Percentiles rank a stretch among this genome's conserved stretches.
These are phyloP conservation scores for Melanchra persicariae DNA, from an alignment of 2,888 invertebrate species.

Conservation along the genomic window DNA sequence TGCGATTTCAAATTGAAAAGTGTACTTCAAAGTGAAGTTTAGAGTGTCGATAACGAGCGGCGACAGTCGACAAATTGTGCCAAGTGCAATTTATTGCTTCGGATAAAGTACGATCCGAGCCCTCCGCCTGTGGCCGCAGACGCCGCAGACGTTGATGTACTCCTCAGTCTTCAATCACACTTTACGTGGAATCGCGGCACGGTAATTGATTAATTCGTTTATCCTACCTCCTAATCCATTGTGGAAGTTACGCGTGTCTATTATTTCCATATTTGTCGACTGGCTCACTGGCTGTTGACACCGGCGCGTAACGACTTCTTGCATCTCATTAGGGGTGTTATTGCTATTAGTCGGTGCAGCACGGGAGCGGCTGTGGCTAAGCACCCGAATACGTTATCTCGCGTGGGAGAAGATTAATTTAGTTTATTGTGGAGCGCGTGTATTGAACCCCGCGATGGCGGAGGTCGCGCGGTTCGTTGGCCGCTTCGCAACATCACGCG, in stretches of 20 bases:
- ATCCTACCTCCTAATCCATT: conserved; percentile 33
- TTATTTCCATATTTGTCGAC: conserved; percentile 37
- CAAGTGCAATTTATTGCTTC: conserved; percentile 76
- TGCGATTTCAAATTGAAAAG: conserved; percentile 34
- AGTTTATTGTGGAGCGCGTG: conserved; percentile 62
- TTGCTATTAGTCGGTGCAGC: conserved; percentile 60
- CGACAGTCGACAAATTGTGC: conserved; percentile 71
- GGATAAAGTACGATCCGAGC: conserved; percentile 70
- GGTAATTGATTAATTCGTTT: conserved; percentile 65
- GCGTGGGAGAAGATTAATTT: conserved; percentile 73
- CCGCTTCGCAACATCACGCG: conserved; percentile 77
- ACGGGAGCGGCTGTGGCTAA: conserved; percentile 55
- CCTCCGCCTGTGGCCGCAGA: conserved; percentile 57
- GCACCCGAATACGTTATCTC: conserved; percentile 68
- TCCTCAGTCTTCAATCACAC: conserved; percentile 70
- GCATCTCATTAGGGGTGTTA: conserved; percentile 53
- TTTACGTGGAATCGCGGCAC: conserved; percentile 50
- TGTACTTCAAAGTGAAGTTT: conserved; percentile 47
- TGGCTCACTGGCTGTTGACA: conserved; percentile 25
- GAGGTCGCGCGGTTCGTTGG: conserved; percentile 79
- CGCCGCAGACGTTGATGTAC: conserved; percentile 68
- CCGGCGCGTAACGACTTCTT: conserved; percentile 29
- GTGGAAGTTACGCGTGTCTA: conserved; percentile 20
- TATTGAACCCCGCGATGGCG: conserved; percentile 55
- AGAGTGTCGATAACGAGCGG: conserved; percentile 56